These are phyloP conservation scores for Menura novaehollandiae DNA, from an alignment of 2,113 vertebrate species.

Conservation along the genomic window DNA sequence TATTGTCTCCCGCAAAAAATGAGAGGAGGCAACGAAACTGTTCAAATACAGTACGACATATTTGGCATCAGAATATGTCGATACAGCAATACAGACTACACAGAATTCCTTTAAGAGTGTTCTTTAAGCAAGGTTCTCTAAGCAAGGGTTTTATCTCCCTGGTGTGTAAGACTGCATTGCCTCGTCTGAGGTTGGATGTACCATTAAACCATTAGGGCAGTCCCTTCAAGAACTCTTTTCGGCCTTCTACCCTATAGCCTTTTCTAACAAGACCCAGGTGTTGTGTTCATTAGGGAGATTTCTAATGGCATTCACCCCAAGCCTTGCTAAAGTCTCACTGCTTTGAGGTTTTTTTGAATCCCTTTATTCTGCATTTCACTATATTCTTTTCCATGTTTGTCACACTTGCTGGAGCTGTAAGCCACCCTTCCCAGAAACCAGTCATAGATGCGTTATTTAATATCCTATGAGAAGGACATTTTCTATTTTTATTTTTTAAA, in stretches of 20 bases:
- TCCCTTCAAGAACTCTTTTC: not conserved
- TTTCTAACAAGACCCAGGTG: not conserved
- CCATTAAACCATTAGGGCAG: fast-evolving
- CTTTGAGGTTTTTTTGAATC: not conserved
- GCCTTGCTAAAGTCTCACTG: not conserved
- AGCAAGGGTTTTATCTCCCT: not conserved
- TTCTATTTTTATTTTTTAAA: not conserved
- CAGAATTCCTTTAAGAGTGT: not conserved
- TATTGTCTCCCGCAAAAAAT: not conserved
- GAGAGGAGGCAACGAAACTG: not conserved
- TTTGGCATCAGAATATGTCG: not conserved
- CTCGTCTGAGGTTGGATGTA: not conserved
- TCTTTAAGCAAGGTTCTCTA: not conserved
- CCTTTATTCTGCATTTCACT: not conserved
- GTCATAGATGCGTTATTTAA: not conserved
- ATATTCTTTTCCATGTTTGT: not conserved
- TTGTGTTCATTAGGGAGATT: not conserved
- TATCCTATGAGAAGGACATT: not conserved
- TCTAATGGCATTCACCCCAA: not conserved
- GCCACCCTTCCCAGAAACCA: not conserved
- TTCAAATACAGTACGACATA: not conserved
- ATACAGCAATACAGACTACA: not conserved
- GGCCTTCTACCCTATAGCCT: not conserved
- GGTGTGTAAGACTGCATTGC: not conserved
- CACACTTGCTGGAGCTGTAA: not conserved